phyloP scores from a whole-genome alignment of 2,888 invertebrate genomes.

The Coremacera marginata region DNA sequence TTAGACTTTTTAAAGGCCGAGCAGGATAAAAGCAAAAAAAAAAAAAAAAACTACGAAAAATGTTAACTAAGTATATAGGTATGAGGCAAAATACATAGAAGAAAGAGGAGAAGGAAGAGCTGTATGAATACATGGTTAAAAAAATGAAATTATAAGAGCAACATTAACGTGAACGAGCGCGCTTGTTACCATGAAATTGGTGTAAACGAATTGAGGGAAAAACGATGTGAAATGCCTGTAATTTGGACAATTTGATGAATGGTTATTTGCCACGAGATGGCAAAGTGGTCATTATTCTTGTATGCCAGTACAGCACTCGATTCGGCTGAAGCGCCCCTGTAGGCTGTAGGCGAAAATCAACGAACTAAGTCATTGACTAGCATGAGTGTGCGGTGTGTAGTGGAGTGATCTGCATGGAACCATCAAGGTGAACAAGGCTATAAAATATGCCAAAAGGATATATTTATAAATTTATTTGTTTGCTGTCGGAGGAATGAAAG shows the following conservation, averaged over 20 bases:
- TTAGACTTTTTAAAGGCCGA: conserved; percentile 21
- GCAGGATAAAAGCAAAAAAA: neutral
- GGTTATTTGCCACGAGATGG: conserved; percentile 70
- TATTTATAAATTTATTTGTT: conserved; percentile 37
- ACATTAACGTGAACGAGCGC: neutral
- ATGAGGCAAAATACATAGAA: neutral
- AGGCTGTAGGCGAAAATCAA: neutral
- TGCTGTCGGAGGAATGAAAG: conserved; percentile 12
- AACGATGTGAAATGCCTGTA: conserved; percentile 69
- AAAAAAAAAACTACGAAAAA: neutral
- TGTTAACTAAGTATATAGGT: neutral
- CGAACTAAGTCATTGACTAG: neutral
- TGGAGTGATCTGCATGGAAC: conserved; percentile 17
- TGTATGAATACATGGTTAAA: neutral
- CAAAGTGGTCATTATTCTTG: conserved; percentile 69
- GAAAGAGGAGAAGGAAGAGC: neutral
- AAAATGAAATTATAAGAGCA: neutral
- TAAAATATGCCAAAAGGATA: conserved; percentile 39
- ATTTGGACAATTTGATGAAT: conserved; percentile 70
- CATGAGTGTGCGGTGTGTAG: neutral
- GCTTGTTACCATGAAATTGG: conserved; percentile 64
- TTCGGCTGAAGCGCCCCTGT: neutral
- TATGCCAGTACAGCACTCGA: conserved; percentile 27
- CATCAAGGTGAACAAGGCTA: conserved; percentile 41
- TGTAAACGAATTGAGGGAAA: conserved; percentile 66